These are phyloP conservation scores for Diplodus puntazzo DNA, from an alignment of 2,797 vertebrate genomes.

Conservation along the genomic window DNA sequence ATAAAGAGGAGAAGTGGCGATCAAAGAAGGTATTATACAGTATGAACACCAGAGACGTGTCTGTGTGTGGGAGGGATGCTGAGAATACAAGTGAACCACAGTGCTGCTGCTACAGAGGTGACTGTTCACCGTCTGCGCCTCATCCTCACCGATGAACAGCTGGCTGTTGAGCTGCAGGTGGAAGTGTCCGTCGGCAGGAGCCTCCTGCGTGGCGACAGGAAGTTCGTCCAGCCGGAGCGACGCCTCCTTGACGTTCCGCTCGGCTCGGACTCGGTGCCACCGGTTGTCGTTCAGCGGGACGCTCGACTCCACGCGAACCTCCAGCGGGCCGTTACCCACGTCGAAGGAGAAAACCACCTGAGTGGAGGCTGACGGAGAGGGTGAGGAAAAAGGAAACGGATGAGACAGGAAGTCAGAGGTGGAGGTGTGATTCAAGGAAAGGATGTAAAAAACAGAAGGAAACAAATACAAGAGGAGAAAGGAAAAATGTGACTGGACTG, in stretches of 20 bases:
- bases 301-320: constrained; percentile 83
- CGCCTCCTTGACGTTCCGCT: constrained; percentile 91
- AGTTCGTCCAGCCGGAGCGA: constrained; percentile 87
- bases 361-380: constrained; percentile 82
- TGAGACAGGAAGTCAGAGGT: not conserved
- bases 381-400: not conserved
- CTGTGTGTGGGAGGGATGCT: not conserved
- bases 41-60: not conserved
- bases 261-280: constrained; percentile 90
- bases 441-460: not conserved
- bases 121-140: not conserved
- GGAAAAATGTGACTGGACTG: not conserved
- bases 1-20: not conserved
- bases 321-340: constrained; percentile 89
- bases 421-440: not conserved
- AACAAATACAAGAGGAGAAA: not conserved
- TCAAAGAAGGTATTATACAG: not conserved
- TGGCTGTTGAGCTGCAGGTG: constrained; percentile 92
- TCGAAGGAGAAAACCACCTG: constrained; percentile 90
- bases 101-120: not conserved
- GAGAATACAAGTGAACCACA: not conserved
- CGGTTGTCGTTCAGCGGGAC: constrained; percentile 89
- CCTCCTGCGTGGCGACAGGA: constrained; percentile 81
- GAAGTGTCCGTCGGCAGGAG: constrained; percentile 87
- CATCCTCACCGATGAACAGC: constrained; percentile 90